These are phyloP conservation scores for Trisateles emortualis DNA, from an alignment of 2,888 invertebrate species.

Conservation along the genomic window DNA sequence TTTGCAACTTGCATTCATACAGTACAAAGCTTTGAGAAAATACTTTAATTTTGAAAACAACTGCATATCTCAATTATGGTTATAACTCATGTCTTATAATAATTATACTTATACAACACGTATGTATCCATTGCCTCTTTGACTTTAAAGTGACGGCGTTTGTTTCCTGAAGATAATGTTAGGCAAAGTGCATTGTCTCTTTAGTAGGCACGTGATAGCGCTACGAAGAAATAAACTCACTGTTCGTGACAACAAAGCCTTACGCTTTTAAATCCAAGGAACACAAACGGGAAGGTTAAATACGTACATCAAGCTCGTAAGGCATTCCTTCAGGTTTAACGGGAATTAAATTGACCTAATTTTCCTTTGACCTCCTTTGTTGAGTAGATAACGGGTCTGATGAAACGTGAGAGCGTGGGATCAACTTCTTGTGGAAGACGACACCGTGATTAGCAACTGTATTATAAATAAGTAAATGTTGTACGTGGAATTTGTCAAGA, in stretches of 20 bases:
- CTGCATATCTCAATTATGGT: no score
- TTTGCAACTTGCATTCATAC: no score
- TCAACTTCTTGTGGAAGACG: slow-evolving; percentile 25
- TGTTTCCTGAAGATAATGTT: background rate
- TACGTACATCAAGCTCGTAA: slow-evolving; percentile 47
- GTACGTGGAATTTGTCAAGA: background rate
- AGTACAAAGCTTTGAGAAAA: no score
- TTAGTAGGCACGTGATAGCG: background rate
- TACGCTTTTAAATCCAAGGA: slow-evolving; percentile 29
- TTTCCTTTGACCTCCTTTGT: slow-evolving; percentile 47
- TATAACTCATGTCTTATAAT: no score
- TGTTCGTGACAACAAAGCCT: slow-evolving; percentile 12
- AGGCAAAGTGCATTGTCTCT: background rate
- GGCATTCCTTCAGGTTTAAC: slow-evolving; percentile 50
- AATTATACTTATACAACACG: no score
- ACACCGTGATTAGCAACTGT: slow-evolving; percentile 16
- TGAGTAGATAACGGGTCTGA: slow-evolving; percentile 31
- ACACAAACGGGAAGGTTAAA: slow-evolving; percentile 40
- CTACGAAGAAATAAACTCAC: background rate
- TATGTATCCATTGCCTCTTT: background rate
- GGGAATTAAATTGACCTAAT: slow-evolving; percentile 54
- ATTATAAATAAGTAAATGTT: background rate
- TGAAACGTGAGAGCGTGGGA: slow-evolving; percentile 30
- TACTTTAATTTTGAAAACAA: no score
- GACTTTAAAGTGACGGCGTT: background rate